Evolutionary conservation across 2,113 vertebrate genomes (phyloP).

Genomic region (Monopterus albus): DNA sequence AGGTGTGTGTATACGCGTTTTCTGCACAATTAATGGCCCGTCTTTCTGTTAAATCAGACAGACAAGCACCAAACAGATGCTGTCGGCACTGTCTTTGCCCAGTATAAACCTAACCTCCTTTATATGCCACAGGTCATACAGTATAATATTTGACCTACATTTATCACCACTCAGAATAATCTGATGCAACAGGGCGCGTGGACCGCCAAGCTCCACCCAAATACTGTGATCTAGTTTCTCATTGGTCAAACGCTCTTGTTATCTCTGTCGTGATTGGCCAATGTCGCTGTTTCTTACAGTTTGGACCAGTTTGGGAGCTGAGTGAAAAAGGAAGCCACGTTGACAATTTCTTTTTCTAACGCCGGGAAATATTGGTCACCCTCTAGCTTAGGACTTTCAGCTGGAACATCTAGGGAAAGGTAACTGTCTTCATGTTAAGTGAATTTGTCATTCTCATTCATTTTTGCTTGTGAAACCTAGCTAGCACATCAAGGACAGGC

Average conservation of each 20-base stretch:
- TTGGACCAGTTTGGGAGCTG: neutral
- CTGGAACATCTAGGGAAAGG: constrained; percentile 10
- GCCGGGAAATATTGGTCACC: neutral
- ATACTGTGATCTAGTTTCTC: fast-evolving
- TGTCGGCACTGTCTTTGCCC: neutral
- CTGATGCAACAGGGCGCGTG: constrained; percentile 53
- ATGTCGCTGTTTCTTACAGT: neutral
- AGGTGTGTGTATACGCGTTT: too few species aligned
- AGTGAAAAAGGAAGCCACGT: constrained; percentile 75
- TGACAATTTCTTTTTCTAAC: constrained; percentile 39
- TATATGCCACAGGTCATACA: neutral
- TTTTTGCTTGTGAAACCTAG: neutral
- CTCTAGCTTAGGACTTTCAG: neutral
- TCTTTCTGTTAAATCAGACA: neutral
- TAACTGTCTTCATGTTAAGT: neutral
- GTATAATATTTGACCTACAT: constrained; percentile 60
- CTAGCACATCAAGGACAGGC: constrained; percentile 14
- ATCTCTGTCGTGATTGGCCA: constrained; percentile 59
- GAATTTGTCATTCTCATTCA: neutral
- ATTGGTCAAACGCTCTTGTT: constrained; percentile 33
- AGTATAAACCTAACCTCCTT: constrained; percentile 31
- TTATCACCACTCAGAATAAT: neutral
- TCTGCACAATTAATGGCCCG: neutral
- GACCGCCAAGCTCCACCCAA: constrained; percentile 24
- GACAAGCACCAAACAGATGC: neutral